Percentiles rank a stretch among this genome's conserved stretches.
Evolutionary conservation across 2,113 vertebrate species (phyloP).

Genomic region (Zapus hudsonius): DNA sequence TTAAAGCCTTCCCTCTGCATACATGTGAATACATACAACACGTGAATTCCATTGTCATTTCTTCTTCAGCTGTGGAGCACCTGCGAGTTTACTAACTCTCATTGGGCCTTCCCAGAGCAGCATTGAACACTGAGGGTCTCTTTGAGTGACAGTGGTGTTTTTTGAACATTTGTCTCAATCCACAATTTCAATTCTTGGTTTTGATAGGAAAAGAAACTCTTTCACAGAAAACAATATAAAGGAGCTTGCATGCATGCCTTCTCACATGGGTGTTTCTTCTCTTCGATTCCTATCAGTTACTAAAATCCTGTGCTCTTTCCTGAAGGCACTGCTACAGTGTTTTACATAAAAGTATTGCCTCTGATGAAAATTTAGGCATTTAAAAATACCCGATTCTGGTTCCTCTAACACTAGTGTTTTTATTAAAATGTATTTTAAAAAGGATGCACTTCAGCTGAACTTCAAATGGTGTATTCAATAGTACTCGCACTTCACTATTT

Average conservation of each 20-base stretch:
- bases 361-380: neutral
- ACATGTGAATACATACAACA: neutral
- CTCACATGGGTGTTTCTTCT: neutral
- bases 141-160: neutral
- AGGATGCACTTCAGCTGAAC: neutral
- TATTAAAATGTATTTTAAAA: neutral
- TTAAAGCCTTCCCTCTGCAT: neutral
- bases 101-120: neutral
- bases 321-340: neutral
- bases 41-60: conserved; percentile 16
- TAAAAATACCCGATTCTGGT: neutral
- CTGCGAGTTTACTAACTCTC: neutral
- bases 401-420: conserved; percentile 2
- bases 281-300: conserved; percentile 5
- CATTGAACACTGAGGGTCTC: neutral
- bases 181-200: neutral
- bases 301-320: neutral
- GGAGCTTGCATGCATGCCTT: neutral
- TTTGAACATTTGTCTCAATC: neutral
- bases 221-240: neutral
- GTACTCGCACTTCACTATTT: neutral
- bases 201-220: neutral
- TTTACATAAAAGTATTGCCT: neutral
- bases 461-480: neutral
- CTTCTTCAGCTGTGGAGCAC: neutral